Percentiles rank a stretch among this genome's conserved stretches.
phyloP scores from a whole-genome alignment of 2,888 invertebrate species.

The Doris montereyensis region DNA sequence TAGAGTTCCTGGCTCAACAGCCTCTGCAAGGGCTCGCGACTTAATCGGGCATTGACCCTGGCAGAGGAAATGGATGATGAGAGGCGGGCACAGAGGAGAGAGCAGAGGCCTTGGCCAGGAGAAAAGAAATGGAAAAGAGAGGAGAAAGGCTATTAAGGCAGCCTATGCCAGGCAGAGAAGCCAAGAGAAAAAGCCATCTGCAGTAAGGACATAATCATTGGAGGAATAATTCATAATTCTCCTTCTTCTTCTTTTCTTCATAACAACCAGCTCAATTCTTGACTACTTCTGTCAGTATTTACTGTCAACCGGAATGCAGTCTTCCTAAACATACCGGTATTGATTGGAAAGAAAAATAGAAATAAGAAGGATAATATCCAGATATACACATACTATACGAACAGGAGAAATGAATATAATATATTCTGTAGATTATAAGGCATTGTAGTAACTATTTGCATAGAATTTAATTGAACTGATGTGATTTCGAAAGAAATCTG shows the following conservation, averaged over 20 bases:
- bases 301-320: too few relatives aligned
- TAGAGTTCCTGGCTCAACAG: constrained; percentile 63
- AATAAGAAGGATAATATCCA: too few relatives aligned
- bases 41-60: constrained; percentile 51
- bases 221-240: too few relatives aligned
- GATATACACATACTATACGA: too few relatives aligned
- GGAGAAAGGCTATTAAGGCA: constrained; percentile 66
- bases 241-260: not conserved
- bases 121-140: constrained; percentile 69
- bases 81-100: constrained; percentile 49
- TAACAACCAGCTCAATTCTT: not conserved
- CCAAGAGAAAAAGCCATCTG: constrained; percentile 48
- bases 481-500: too few relatives aligned
- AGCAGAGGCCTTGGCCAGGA: constrained; percentile 50
- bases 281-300: too few relatives aligned
- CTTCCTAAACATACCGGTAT: too few relatives aligned
- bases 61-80: constrained; percentile 64
- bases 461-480: too few relatives aligned
- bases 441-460: too few relatives aligned
- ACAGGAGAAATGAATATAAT: too few relatives aligned
- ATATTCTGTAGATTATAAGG: too few relatives aligned
- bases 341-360: too few relatives aligned
- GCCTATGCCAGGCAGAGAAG: constrained; percentile 65
- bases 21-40: constrained; percentile 59
- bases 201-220: constrained; percentile 31